Base-by-base conservation (phyloP, 2,888 invertebrate genomes). In the Protodeltote pygarga region DNA sequence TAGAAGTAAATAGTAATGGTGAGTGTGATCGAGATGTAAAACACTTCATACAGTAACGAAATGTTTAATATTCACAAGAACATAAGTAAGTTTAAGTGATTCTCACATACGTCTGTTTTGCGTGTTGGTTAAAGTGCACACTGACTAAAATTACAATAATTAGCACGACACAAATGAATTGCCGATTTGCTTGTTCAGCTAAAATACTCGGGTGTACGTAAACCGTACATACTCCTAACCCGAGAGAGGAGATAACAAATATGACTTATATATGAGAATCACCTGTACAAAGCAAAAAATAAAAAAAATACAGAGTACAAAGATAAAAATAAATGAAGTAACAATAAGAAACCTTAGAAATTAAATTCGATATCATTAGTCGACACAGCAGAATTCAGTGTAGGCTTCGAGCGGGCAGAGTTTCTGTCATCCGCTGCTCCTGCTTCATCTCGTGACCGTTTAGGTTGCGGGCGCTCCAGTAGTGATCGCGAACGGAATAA, bases 221-320 rank as follows among this genome's bases (percentile, higher is more conserved):
- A 25, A 13, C 25, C 25, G 25, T 27, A 27, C 27, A 27, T 27
- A n/a, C 15, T 27, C 27, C 27, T 15, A 27, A 27, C 27, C 27
- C 27, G 27, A 15, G 14, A 14, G 5, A 14, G 3, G 13, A 27
- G 15, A 3, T 2, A 14, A n/a, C 8, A 14, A 2, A 11, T 23
- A 23, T 1, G 13, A 1, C 8, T n/a, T n/a, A n/a, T n/a, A 28
- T 31, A 11, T 20, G 6, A 31, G 31, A 20, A 20, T 20, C 31
- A 31, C 13, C 31, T 3, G 31, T 31, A 31, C 19, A 31, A 31
- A 20, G 8, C 3, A 31, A 29, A 13, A 11, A 31, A 8, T 19
- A 8, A 8, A 13, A 13, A 11, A 31, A 31, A 6, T 24, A 13
- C 5, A 31, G 20, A 31, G 2, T 11, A 8, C 13, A 31, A 31